These are phyloP conservation scores for Leptatherina wallacei DNA, from an alignment of 2,797 vertebrate genomes.

Conservation along the genomic window DNA sequence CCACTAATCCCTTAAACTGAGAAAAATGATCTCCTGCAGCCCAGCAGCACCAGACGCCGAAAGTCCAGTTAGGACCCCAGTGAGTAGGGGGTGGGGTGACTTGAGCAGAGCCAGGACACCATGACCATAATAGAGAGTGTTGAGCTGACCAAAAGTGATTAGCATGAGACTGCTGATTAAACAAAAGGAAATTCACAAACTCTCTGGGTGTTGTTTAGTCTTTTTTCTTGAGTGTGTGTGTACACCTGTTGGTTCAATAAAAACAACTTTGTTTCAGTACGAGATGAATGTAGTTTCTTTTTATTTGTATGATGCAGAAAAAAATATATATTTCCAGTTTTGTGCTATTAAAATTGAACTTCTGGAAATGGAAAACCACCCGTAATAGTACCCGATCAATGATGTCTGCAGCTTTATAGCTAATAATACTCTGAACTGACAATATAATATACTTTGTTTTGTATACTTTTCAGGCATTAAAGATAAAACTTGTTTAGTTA, in stretches of 20 bases:
- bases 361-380: constrained; percentile 8
- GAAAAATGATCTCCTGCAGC: constrained; percentile 78
- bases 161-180: constrained; percentile 71
- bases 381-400: constrained; percentile 1
- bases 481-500: constrained; percentile 21
- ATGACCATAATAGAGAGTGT: constrained; percentile 54
- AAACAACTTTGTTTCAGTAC: neutral
- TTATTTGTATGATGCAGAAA: constrained; percentile 41
- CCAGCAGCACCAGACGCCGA: constrained; percentile 59
- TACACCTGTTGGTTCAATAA: constrained; percentile 6
- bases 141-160: constrained; percentile 69
- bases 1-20: constrained; percentile 81
- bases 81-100: constrained; percentile 41
- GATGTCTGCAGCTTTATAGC: constrained; percentile 11
- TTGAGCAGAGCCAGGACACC: constrained; percentile 54
- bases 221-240: constrained; percentile 4
- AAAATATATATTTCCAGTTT: constrained; percentile 18
- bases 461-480: constrained; percentile 22
- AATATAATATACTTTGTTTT: constrained; percentile 11
- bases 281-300: constrained; percentile 22
- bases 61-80: constrained; percentile 67
- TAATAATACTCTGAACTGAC: constrained; percentile 30
- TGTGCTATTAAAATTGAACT: constrained; percentile 5
- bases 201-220: constrained; percentile 11
- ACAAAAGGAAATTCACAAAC: constrained; percentile 49